Evolutionary conservation across 1,140 invertebrate genomes (phyloP).

Genomic region (Apis florea): DNA sequence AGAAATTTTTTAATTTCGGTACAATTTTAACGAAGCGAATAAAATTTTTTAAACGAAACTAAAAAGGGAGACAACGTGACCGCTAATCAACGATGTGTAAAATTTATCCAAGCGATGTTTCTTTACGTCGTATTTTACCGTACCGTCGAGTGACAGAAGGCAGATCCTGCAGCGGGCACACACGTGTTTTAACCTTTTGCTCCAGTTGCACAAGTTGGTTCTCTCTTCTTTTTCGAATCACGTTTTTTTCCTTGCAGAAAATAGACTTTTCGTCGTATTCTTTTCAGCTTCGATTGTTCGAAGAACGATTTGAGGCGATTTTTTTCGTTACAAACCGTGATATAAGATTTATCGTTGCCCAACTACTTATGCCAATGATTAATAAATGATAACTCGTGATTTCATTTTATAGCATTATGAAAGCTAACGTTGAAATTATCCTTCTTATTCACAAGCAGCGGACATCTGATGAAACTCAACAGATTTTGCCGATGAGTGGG

Average conservation of each 20-base stretch:
- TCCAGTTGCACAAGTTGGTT: not conserved
- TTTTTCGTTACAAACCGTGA: not conserved
- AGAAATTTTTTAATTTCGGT: no score
- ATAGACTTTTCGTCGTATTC: not conserved
- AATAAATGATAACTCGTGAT: no score
- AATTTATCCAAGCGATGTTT: not conserved
- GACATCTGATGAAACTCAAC: not conserved
- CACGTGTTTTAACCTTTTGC: constrained; percentile 43
- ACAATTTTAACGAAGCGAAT: no score
- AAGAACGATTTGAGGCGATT: no score
- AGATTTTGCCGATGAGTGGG: not conserved
- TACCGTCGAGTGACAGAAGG: constrained; percentile 69
- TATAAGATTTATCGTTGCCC: no score
- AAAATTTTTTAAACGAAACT: no score
- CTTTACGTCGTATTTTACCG: constrained; percentile 15
- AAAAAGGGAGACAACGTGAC: no score
- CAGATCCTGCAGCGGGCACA: constrained; percentile 68
- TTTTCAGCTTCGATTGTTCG: no score
- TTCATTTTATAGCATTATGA: not conserved
- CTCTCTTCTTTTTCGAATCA: not conserved
- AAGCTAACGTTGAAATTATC: constrained; percentile 4
- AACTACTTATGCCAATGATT: no score
- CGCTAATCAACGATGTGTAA: no score
- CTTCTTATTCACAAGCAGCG: not conserved
- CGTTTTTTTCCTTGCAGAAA: not conserved